phyloP scores from a whole-genome alignment of 2,888 invertebrate genomes.

The Andrena haemorrhoa region DNA sequence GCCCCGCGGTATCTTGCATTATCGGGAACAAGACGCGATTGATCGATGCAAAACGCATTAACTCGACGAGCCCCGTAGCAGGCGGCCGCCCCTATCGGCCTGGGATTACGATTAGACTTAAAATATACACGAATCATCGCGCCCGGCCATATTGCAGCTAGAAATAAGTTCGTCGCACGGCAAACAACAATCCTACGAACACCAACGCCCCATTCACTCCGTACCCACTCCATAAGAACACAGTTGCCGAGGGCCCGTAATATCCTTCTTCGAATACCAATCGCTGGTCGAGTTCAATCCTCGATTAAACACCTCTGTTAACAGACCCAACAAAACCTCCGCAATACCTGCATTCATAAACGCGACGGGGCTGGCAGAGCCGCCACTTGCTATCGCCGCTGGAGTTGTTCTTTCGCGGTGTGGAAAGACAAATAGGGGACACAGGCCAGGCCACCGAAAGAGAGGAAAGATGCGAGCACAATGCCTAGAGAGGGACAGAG shows the following conservation, averaged over 20 bases:
- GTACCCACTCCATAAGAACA: neutral
- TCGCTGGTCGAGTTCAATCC: slow-evolving; percentile 15
- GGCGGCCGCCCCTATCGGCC: slow-evolving; percentile 34
- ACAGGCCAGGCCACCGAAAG: slow-evolving; percentile 48
- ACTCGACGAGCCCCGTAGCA: slow-evolving; percentile 49
- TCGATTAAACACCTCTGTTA: slow-evolving; percentile 46
- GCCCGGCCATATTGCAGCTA: neutral
- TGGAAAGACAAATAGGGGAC: slow-evolving; percentile 79
- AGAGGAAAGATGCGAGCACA: slow-evolving; percentile 49
- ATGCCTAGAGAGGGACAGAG: neutral
- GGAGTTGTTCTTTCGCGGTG: slow-evolving; percentile 77
- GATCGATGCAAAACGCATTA: slow-evolving; percentile 74
- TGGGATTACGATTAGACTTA: slow-evolving; percentile 59
- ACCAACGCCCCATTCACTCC: neutral
- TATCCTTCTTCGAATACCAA: neutral
- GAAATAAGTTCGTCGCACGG: neutral
- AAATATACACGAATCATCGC: slow-evolving; percentile 50
- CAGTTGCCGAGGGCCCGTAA: no score
- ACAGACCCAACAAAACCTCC: slow-evolving; percentile 47
- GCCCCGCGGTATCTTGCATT: slow-evolving; percentile 48
- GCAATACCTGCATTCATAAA: slow-evolving; percentile 69
- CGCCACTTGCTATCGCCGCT: slow-evolving; percentile 58
- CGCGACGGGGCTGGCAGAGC: slow-evolving; percentile 47
- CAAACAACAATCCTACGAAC: neutral
- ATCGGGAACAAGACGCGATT: slow-evolving; percentile 68